These are phyloP conservation scores for Microchirus variegatus DNA, from an alignment of 2,797 vertebrate genomes.

Conservation along the genomic window DNA sequence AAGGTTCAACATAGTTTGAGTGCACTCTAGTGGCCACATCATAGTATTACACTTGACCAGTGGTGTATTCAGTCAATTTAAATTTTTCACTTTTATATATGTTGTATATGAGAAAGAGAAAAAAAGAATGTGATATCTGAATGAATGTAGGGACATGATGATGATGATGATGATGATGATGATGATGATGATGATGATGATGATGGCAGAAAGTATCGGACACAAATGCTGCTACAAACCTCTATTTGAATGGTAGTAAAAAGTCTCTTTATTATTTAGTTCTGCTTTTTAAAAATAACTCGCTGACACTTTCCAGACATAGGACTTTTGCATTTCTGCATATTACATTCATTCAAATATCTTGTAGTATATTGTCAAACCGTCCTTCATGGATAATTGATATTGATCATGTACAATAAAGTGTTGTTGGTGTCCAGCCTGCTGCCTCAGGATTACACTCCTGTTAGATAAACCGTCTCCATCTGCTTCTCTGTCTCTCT, in stretches of 20 bases:
- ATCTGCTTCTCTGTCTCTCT: neutral
- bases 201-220: no score
- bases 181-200: no score
- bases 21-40: conserved; percentile 40
- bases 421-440: conserved; percentile 2
- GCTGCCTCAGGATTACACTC: conserved; percentile 24
- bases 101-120: neutral
- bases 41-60: neutral
- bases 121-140: neutral
- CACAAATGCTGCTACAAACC: neutral
- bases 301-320: neutral
- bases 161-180: no score
- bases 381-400: no score
- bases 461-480: conserved; percentile 8
- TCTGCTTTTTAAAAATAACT: neutral
- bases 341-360: neutral
- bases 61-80: neutral
- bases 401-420: neutral
- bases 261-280: neutral
- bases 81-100: neutral
- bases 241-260: neutral
- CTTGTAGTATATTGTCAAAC: neutral
- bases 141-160: neutral
- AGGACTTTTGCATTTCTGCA: neutral
- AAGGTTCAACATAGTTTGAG: neutral